Base-by-base conservation (phyloP, 92 coral and sea anemone genomes). In the Porites lobata region DNA sequence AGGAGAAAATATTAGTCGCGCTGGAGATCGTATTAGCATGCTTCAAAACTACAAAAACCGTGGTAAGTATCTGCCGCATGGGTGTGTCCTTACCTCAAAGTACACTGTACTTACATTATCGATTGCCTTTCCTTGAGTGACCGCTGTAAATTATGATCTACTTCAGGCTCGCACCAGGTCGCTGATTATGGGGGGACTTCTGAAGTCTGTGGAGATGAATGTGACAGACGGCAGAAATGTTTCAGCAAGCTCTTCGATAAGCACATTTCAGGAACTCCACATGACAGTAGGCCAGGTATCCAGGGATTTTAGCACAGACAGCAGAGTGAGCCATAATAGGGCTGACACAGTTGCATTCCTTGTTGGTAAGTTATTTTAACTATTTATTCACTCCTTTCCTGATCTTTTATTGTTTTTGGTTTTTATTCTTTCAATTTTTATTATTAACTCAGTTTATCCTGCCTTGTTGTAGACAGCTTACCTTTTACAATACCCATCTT, bases 81-180 rank as follows among this genome's bases (percentile, higher is more conserved):
- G 47, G 47, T 38, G 47, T 38, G 47, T 38, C 47, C 47, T 38
- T 38, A 38, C 47, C 47, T 38, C 47, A 38, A 38, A 38, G 6
- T 6, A 38, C 7, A 38, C 47, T 38, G 47, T 38, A 38, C 0
- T 54, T 9, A 13, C 59, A 54, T 54, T 54, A 54, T 13, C 2
- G 7, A 1, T 54, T 54, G 59, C 14, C 14, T 8, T 13, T 1
- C 12, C 62, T 32, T 18, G 57, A 19, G 26, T 7, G 57, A 61
- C 21, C 1, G 13, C 17, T 12, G 22, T 19, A 1, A 57, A 10
- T 1, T 1, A n/a, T 73, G n/a, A 1, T 11, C 14, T 32, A 10
- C 6, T 72, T n/a, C 73, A 96, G 99, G 93, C 96, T 81, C 96
- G 96, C 9, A 96, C 99, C n/a, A 90, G 99, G 53, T 43, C 84